Evolutionary conservation across 23 tunicate genomes (phyloP), one percentile per base, ranked within the genome.

Genomic region (Styela clava): DNA sequence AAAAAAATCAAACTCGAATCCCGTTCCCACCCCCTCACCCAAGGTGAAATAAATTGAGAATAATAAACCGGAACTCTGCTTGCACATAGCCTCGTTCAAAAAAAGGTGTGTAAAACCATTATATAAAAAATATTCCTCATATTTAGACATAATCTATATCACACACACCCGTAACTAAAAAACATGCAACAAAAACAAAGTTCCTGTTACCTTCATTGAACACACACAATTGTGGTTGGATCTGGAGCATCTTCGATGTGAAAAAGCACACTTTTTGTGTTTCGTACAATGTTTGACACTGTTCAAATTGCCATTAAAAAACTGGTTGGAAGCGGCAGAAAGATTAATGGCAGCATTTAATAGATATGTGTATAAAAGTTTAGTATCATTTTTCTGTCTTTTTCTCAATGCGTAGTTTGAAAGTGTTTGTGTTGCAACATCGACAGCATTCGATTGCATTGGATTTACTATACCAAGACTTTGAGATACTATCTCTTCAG

Each of bases 321-420:
- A 25, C 0, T 18, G 24, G 31, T 29, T 29, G 12, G 71, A 67
- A 29, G 71, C 71, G 22, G 71, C 31, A 25, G 71, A 27, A 18
- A 67, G 71, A 67, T 67, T 67, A 0, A 67, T 24, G 22, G 71
- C 71, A 67, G 71, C 71, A 67, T 29, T 29, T 22, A 67, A 22
- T 16, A 67, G 31, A 67, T 67, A 29, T 25, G n/a, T 25, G 22
- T 67, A 67, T 24, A 67, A 18, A 19, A 67, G 24, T 29, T 24
- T 27, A 16, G 31, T 18, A 29, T 67, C 24, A 67, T 19, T 1
- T 67, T 67, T 29, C 0, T 19, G 16, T 0, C 16, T 0, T 67
- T 22, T 67, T 27, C 71, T 67, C 9, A 12, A 44, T 12, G 12
- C 7, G 12, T 44, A 5, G 7, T 7, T 44, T 5, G 9, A 5